Conservation (phyloP, 2,113 vertebrate genomes). For the Pelecanus crispus region DNA sequence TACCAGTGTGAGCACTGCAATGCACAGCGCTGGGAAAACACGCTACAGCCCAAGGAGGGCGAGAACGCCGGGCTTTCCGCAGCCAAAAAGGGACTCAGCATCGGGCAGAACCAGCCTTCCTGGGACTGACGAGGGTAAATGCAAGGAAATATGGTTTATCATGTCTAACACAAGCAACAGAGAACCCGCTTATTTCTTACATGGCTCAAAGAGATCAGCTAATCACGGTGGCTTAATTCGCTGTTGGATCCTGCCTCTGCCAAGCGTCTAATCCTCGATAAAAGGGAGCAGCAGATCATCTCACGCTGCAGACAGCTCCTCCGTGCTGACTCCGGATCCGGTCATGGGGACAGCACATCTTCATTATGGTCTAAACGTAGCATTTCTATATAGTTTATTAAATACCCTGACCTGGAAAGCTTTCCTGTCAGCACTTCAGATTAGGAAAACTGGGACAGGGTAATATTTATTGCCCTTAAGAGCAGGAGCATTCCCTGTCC, state of each 20-base stretch:
- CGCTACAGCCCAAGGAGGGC: not conserved
- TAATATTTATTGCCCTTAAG: not conserved
- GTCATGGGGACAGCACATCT: rapidly evolving
- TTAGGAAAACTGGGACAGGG: not conserved
- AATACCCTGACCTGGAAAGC: not conserved
- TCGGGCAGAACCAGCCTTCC: not conserved
- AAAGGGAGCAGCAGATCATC: not conserved
- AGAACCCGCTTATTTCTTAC: not conserved
- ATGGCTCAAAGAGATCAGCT: not conserved
- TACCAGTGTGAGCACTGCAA: not conserved
- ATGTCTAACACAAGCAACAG: rapidly evolving
- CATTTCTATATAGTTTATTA: not conserved
- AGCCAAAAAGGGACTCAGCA: rapidly evolving
- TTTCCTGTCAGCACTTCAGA: not conserved
- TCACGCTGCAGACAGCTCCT: not conserved
- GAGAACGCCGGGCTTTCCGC: rapidly evolving
- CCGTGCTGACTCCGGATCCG: not conserved
- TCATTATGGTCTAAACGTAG: not conserved
- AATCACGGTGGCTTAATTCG: rapidly evolving
- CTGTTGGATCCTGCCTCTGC: not conserved
- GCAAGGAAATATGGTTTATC: not conserved
- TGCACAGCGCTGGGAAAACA: not conserved
- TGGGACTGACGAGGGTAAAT: not conserved
- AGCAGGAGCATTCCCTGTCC: not conserved
- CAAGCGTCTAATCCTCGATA: rapidly evolving